Base-by-base conservation (phyloP, 1,140 invertebrate species). In the Eurosta solidaginis region DNA sequence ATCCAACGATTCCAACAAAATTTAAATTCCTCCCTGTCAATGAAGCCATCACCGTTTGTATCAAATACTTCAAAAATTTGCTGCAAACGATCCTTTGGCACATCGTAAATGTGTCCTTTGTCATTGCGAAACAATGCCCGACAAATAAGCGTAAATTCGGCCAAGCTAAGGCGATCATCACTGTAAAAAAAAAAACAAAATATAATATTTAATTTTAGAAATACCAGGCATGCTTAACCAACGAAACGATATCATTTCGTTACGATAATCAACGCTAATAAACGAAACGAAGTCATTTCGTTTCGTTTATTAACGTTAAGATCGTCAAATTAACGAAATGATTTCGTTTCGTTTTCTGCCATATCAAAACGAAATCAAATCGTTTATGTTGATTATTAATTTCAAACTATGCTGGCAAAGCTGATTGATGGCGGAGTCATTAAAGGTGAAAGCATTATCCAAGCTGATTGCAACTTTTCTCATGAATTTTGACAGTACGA, bases 1-100 rank as follows among this genome's bases (percentile, higher is more conserved):
- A 95, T 95, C 94, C 94, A 95, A 82, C 92, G 92, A 88, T 94
- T 94, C 94, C 94, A 95, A 82, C 93, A 94, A 84, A 92, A 92
- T 45, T 90, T 89, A 86, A 97, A 96, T 88, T 97, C 96, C 81
- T 95, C 93, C 76, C 91, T 91, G 84, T 95, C 94, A 47, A 97
- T 93, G 82, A 91, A 92, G 2, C 93, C 94, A 89, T 97, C 95
- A 78, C 83, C 88, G 81, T 96, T 93, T 76, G 89, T 90, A 88
- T 96, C 94, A 82, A 96, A 96, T 44, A 95, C 92, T 68, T 91
- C 89, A 88, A 95, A 95, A 80, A 95, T 92, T 78, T 96, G 93
- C 33, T 91, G 88, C n/a, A 95, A 89, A 81, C 92, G 91, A 36
- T 93, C 90, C 63, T 92, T 90, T 12, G 93, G 91, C 47, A 96